Evolutionary conservation across 1,140 invertebrate genomes (phyloP).

Genomic region (Diplogasteroides magnus): DNA sequence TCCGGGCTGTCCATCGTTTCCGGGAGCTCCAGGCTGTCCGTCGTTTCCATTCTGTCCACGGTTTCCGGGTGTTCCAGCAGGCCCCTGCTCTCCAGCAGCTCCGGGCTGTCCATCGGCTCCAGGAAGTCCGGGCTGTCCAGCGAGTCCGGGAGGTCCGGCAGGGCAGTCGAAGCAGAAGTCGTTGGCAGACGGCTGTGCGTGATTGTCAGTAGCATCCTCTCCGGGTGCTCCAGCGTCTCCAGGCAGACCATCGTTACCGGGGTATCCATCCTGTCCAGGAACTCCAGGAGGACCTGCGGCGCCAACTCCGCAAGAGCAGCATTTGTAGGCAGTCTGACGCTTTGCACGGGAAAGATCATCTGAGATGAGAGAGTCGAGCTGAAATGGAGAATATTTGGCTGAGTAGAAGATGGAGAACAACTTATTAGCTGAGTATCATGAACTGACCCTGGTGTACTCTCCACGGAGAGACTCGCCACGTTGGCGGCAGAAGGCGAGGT

Average conservation of each 20-base stretch:
- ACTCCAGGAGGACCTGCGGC: constrained; percentile 30
- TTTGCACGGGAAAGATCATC: constrained; percentile 5
- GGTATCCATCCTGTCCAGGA: constrained; percentile 29
- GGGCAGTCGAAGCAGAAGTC: constrained; percentile 38
- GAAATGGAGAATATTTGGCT: background rate
- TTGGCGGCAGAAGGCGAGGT: constrained; percentile 19
- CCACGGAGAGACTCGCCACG: constrained; percentile 14
- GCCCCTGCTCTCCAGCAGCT: constrained; percentile 7
- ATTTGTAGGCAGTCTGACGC: constrained; percentile 19
- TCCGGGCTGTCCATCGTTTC: constrained; percentile 23
- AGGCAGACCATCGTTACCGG: constrained; percentile 28
- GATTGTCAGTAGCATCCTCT: constrained; percentile 19
- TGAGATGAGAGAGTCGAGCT: background rate
- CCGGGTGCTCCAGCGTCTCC: constrained; percentile 30
- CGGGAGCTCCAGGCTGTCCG: constrained; percentile 22
- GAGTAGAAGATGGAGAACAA: background rate
- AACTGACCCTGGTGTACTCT: constrained; percentile 4
- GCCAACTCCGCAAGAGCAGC: constrained; percentile 35
- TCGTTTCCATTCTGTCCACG: constrained; percentile 27
- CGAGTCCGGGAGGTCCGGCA: constrained; percentile 17
- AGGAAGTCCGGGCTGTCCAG: constrained; percentile 21
- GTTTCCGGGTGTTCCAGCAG: constrained; percentile 18
- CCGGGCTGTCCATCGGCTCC: constrained; percentile 13
- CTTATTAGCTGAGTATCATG: too few relatives aligned
- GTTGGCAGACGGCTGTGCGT: constrained; percentile 22